Percentiles rank a stretch among this genome's conserved stretches.
Evolutionary conservation across 2,888 invertebrate species (phyloP).

Genomic region (Cryptocephalus moraei): DNA sequence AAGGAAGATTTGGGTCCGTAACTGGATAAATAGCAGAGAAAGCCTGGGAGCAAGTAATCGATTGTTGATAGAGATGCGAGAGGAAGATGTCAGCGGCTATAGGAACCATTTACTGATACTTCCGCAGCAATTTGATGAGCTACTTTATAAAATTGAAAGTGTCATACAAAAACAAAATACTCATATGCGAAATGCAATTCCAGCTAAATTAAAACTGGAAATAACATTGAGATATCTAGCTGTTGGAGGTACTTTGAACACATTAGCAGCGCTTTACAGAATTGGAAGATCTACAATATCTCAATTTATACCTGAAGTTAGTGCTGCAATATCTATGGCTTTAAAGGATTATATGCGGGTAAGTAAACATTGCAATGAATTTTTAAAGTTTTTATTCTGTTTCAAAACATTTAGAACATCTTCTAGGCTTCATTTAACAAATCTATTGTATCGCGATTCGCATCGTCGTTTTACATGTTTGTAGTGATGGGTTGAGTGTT

Average conservation of each 20-base stretch:
- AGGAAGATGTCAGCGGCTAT: slow-evolving; percentile 2
- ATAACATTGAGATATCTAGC: slow-evolving; percentile 1
- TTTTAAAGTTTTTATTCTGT: not conserved
- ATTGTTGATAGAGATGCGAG: slow-evolving; percentile 2
- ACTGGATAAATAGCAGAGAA: slow-evolving; percentile 3
- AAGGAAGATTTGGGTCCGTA: slow-evolving; percentile 1
- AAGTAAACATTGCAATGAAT: not conserved
- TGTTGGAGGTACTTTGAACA: slow-evolving; percentile 2
- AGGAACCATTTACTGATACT: slow-evolving; percentile 3
- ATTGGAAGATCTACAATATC: slow-evolving; percentile 1
- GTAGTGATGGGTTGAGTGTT: too few relatives aligned
- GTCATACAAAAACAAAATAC: slow-evolving; percentile 3
- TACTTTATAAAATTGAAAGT: slow-evolving; percentile 3
- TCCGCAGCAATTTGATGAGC: slow-evolving; percentile 4
- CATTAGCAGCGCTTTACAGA: not conserved
- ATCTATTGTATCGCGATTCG: slow-evolving; percentile 2
- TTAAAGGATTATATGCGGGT: slow-evolving; percentile 2
- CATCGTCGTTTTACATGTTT: too few relatives aligned
- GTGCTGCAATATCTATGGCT: slow-evolving; percentile 2
- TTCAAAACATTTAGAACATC: not conserved
- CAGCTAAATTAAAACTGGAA: not conserved
- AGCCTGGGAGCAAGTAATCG: slow-evolving; percentile 4
- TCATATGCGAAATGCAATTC: not conserved
- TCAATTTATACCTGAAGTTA: slow-evolving; percentile 2
- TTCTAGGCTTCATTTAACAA: slow-evolving; percentile 1